These are phyloP conservation scores for Spheniscus humboldti DNA, from an alignment of 2,797 vertebrate species.

Conservation along the genomic window DNA sequence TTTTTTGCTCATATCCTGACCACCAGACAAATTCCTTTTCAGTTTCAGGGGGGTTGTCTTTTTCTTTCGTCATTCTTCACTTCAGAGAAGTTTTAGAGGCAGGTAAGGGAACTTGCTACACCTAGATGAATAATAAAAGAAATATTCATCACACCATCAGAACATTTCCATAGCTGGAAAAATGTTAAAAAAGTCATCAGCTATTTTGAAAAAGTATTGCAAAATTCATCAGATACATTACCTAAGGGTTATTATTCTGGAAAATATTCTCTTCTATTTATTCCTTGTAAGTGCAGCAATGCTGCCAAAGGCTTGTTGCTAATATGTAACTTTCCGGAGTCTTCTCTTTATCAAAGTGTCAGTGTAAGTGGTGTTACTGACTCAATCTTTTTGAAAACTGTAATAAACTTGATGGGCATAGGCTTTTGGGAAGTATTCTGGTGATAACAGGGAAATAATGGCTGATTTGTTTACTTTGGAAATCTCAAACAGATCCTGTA, in stretches of 20 bases:
- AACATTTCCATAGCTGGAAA: not conserved
- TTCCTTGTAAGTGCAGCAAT: not conserved
- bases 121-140: not conserved
- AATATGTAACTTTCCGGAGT: not conserved
- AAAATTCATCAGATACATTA: not conserved
- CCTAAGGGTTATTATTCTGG: not conserved
- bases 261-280: not conserved
- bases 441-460: fast-evolving
- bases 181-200: not conserved
- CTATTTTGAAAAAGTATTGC: not conserved
- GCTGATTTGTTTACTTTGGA: not conserved
- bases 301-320: not conserved
- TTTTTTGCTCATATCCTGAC: not conserved
- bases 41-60: not conserved
- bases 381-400: not conserved
- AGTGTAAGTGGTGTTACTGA: not conserved
- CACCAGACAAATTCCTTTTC: not conserved
- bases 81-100: not conserved
- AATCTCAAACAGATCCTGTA: not conserved
- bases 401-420: not conserved
- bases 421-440: not conserved
- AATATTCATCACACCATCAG: not conserved
- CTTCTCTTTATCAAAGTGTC: not conserved
- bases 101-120: not conserved
- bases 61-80: not conserved